Percentiles rank a stretch among this genome's conserved stretches.
These are phyloP conservation scores for Agrypnia vestita DNA, from an alignment of 1,140 invertebrate genomes.

Conservation along the genomic window DNA sequence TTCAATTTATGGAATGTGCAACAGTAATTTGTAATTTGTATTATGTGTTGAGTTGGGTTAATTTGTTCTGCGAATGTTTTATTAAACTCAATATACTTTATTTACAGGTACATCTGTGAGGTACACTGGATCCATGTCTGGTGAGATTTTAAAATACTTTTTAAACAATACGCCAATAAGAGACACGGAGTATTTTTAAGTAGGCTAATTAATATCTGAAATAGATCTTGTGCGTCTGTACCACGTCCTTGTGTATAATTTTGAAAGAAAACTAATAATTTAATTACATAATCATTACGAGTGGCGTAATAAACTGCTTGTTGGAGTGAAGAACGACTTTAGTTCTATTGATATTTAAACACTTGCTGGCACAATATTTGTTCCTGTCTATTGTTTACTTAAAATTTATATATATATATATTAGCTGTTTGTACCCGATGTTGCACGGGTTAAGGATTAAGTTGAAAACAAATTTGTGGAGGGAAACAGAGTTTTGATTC, in stretches of 20 bases:
- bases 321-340: neutral
- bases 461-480: no score
- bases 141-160: conserved; percentile 45
- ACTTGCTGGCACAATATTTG: no score
- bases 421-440: no score
- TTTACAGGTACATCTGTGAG: conserved; percentile 58
- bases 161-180: neutral
- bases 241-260: neutral
- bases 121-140: conserved; percentile 52
- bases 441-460: no score
- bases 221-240: neutral
- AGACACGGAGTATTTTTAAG: neutral
- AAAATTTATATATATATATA: no score
- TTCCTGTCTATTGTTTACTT: no score
- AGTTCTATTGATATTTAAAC: neutral
- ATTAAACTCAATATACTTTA: conserved; percentile 33
- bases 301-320: neutral
- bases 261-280: neutral
- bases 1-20: neutral
- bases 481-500: no score
- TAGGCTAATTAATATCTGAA: neutral
- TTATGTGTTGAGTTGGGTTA: neutral
- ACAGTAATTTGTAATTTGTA: neutral
- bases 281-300: neutral
- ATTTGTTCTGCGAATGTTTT: neutral